A percentile compares a stretch with the other conserved stretches of the same genome.
Conservation (phyloP, 2,888 invertebrate genomes). For the Caenorhabditis imperialis region DNA sequence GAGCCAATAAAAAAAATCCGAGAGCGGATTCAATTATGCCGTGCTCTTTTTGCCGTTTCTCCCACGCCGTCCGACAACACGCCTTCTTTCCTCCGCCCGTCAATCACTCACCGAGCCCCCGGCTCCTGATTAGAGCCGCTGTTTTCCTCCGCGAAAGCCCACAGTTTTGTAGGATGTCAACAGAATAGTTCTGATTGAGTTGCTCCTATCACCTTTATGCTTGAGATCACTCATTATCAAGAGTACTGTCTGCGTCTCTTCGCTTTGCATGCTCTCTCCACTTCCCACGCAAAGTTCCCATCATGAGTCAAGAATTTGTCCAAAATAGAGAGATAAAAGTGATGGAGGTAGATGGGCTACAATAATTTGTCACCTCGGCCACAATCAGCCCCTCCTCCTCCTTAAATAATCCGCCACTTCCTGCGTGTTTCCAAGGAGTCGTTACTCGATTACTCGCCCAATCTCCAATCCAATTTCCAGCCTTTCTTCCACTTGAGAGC, state of each 20-base stretch:
- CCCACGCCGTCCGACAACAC: slow-evolving; percentile 4
- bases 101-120: slow-evolving; percentile 13
- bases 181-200: too few relatives aligned
- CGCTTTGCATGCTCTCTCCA: too few relatives aligned
- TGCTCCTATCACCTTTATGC: too few relatives aligned
- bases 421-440: background rate
- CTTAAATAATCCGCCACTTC: background rate
- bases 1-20: too few relatives aligned
- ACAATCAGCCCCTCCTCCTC: slow-evolving; percentile 5
- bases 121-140: too few relatives aligned
- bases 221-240: too few relatives aligned
- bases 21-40: too few relatives aligned
- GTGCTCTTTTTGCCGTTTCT: background rate
- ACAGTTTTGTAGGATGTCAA: too few relatives aligned
- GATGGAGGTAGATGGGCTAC: background rate
- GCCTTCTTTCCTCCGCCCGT: background rate
- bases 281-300: slow-evolving; percentile 12
- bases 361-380: background rate
- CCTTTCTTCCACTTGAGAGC: background rate
- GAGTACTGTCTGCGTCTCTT: too few relatives aligned
- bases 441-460: slow-evolving; percentile 1
- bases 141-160: too few relatives aligned
- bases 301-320: slow-evolving; percentile 10
- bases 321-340: background rate
- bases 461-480: background rate